Percentiles rank a stretch among this genome's conserved stretches.
Evolutionary conservation across 1,140 invertebrate species (phyloP).

Genomic region (Listronotus oregonensis): DNA sequence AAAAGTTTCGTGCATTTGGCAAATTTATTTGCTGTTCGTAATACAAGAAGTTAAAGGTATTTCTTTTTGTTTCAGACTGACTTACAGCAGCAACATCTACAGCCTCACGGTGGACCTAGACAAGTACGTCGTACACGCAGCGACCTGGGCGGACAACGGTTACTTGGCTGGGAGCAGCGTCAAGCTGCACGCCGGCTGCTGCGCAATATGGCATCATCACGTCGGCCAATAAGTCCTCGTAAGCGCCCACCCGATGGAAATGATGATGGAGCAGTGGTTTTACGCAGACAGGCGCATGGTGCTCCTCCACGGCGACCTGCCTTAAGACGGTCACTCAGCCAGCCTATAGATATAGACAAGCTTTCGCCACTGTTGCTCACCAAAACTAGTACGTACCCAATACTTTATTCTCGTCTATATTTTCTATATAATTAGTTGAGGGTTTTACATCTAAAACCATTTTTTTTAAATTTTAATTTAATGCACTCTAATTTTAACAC

Average conservation of each 20-base stretch:
- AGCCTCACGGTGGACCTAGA: slow-evolving; percentile 55
- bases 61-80: slow-evolving; percentile 58
- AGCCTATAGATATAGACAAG: slow-evolving; percentile 73
- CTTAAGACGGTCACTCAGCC: slow-evolving; percentile 71
- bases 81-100: slow-evolving; percentile 55
- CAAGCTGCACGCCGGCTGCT: slow-evolving; percentile 58
- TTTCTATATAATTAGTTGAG: too few species aligned
- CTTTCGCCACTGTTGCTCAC: slow-evolving; percentile 63
- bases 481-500: too few species aligned
- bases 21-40: too few species aligned
- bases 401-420: too few species aligned
- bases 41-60: too few species aligned
- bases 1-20: too few species aligned
- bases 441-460: too few species aligned
- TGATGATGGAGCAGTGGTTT: slow-evolving; percentile 50
- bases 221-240: slow-evolving; percentile 61
- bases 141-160: slow-evolving; percentile 64
- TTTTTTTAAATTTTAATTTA: too few species aligned
- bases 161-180: slow-evolving; percentile 63
- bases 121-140: slow-evolving; percentile 65
- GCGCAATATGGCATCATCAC: slow-evolving; percentile 61
- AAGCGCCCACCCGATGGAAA: slow-evolving; percentile 53
- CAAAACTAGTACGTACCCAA: slow-evolving; percentile 51
- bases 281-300: slow-evolving; percentile 36
- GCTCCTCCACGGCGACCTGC: slow-evolving; percentile 54